Evolutionary conservation across 2,113 vertebrate species (phyloP).

Genomic region (Phylloscopus whistleri): DNA sequence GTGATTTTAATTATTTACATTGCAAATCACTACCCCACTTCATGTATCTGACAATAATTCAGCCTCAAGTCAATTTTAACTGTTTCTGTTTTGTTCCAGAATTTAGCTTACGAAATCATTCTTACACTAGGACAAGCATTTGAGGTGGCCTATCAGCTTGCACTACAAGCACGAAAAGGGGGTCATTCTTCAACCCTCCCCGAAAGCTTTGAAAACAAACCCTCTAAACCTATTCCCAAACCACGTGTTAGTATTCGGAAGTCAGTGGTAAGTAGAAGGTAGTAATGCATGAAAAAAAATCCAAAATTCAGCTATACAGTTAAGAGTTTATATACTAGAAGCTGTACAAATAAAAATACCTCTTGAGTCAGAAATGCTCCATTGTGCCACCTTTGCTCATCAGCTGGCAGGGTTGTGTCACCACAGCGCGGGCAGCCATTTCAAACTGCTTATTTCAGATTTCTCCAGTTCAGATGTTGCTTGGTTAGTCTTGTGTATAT

Average conservation of each 20-base stretch:
- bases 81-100: conserved; percentile 75
- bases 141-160: conserved; percentile 97
- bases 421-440: background rate
- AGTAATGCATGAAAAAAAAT: background rate
- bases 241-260: conserved; percentile 97
- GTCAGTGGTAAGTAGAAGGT: conserved; percentile 87
- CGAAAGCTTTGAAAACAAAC: conserved; percentile 97
- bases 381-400: background rate
- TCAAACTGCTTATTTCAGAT: background rate
- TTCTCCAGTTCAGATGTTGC: background rate
- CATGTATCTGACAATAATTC: background rate
- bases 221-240: conserved; percentile 96
- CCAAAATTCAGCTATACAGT: background rate
- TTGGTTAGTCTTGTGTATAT: background rate
- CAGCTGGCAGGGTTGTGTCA: background rate
- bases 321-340: background rate
- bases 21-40: background rate
- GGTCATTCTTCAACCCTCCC: conserved; percentile 96
- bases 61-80: background rate
- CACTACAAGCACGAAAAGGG: conserved; percentile 94
- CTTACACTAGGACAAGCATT: conserved; percentile 97
- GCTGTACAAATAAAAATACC: background rate
- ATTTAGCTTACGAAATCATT: conserved; percentile 99
- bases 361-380: background rate
- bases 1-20: background rate